Evolutionary conservation across 2,113 vertebrate species (phyloP).

Genomic region (Oreamnos americanus): DNA sequence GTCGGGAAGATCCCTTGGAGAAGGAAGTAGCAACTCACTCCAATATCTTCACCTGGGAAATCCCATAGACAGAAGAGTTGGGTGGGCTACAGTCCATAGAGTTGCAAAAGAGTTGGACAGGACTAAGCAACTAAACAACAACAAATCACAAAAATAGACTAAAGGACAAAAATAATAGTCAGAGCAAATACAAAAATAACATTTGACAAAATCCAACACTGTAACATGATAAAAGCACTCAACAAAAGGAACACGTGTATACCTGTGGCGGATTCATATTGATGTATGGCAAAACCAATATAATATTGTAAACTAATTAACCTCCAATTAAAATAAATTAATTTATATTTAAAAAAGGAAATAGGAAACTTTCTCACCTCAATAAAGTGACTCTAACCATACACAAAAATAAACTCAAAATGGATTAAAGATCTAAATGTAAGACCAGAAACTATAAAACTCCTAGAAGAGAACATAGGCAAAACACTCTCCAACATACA

Average conservation of each 20-base stretch:
- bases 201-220: neutral
- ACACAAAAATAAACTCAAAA: neutral
- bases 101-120: neutral
- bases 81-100: neutral
- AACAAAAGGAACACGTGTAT: neutral
- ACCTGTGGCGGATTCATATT: no score
- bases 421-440: no score
- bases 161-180: neutral
- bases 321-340: no score
- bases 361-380: neutral
- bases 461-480: no score
- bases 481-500: no score
- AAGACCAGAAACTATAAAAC: no score
- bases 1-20: neutral
- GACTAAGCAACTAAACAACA: neutral
- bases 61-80: neutral
- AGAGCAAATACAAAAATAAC: neutral
- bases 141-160: neutral
- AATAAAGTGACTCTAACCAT: neutral
- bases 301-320: no score
- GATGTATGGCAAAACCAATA: no score
- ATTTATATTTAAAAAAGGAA: neutral
- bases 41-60: neutral
- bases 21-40: neutral
- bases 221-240: neutral